Evolutionary conservation across 1,140 invertebrate species (phyloP), one percentile per base, ranked within the genome.

Genomic region (Ctenoplectra terminalis): DNA sequence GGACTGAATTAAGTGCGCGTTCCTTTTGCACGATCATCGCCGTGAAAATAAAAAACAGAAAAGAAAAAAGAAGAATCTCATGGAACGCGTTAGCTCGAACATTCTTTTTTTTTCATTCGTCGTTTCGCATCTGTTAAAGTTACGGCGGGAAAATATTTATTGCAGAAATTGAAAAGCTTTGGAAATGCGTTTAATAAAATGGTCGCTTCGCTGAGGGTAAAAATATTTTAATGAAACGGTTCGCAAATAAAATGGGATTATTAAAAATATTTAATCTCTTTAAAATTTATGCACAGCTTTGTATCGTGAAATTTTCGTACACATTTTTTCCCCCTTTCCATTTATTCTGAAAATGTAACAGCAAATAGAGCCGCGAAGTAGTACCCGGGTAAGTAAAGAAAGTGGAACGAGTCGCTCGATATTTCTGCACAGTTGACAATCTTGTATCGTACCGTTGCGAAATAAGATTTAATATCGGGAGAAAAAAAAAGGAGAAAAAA

Each of bases 381-480:
- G 66, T 43, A 29, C 6, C n/a, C n/a, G 58, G 31, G n/a, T 11
- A 34, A 61, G 8, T 61, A 34, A 46, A 34, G 74, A 87, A 90
- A 90, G 85, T 90, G 74, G 84, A 90, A 74, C 87, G 81, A 81
- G 87, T 90, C 88, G 87, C 83, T 90, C 88, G 82, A 90, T 89
- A 90, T 70, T 15, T n/a, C 20, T 1, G 43, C 31, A 54, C 17
- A 34, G 31, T 34, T 60, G 17, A 31, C 17, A 60, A 76, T n/a
- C 54, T 40, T 43, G n/a, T 23, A 40, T 58, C 58, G 40, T 15
- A 37, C 43, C 46, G 6, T 52, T 8, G 15, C n/a, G 23, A 52
- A 60, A 31, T 58, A 29, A 58, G 4, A 26, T 58, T 29, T 29
- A 26, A 9, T 26, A 26, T 29, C 23, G 31, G 15, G 31, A 8